Conservation (phyloP, 2,113 vertebrate genomes). For the Turnix velox region DNA sequence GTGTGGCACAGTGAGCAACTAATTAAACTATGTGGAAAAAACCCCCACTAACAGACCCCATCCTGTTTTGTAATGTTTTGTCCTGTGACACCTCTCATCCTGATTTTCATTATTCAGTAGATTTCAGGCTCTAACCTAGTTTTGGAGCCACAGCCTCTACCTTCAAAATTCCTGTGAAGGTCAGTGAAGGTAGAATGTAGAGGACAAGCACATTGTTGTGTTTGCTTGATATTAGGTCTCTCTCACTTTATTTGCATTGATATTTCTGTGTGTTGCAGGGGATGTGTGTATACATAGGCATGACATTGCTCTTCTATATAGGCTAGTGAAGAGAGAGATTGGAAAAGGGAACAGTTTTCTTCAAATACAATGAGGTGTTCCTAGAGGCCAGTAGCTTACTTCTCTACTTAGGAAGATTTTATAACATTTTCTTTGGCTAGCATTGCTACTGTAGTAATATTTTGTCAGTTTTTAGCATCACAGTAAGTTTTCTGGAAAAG, state of each 20-base stretch:
- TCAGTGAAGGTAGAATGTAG: neutral
- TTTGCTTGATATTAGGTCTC: rapidly evolving
- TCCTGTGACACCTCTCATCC: neutral
- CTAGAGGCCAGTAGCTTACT: neutral
- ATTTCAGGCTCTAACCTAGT: neutral
- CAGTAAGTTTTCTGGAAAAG: neutral
- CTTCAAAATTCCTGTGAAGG: neutral
- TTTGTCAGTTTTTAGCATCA: neutral
- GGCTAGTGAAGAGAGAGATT: neutral
- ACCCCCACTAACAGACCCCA: rapidly evolving
- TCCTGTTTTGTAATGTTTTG: neutral
- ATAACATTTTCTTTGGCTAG: neutral
- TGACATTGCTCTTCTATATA: neutral
- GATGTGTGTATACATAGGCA: rapidly evolving
- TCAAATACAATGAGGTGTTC: neutral
- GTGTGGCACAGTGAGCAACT: neutral
- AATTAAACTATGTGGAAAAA: neutral
- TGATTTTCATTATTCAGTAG: neutral
- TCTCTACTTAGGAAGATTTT: neutral
- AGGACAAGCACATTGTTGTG: neutral
- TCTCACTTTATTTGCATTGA: too few species aligned
- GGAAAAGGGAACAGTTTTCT: neutral
- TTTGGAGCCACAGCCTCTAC: neutral
- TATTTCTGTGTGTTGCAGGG: neutral
- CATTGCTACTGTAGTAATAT: neutral